Conservation (phyloP, 2,113 vertebrate species). For the Antechinus flavipes region DNA sequence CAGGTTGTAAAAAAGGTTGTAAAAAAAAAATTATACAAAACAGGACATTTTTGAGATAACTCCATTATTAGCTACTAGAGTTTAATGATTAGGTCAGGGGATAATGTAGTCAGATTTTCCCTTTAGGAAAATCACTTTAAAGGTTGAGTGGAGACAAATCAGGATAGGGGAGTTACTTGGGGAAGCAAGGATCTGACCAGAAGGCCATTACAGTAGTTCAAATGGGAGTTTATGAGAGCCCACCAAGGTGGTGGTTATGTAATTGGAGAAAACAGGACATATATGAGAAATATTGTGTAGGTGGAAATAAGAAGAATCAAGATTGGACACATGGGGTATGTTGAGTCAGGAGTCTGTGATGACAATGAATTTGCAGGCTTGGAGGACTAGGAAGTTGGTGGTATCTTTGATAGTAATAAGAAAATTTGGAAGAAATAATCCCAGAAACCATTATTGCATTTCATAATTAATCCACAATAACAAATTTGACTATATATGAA, state of each 20-base stretch:
- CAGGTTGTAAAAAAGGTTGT: not conserved
- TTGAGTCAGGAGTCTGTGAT: not conserved
- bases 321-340: not conserved
- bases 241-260: not conserved
- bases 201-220: no score
- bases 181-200: not conserved
- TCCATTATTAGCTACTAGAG: not conserved
- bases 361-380: not conserved
- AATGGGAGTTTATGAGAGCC: not conserved
- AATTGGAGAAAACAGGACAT: not conserved
- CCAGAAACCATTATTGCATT: not conserved
- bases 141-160: not conserved
- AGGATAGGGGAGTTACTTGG: not conserved
- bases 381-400: not conserved
- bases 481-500: constrained; percentile 7
- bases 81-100: not conserved
- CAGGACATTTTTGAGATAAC: not conserved
- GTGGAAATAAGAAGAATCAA: not conserved
- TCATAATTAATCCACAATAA: not conserved
- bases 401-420: not conserved
- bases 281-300: not conserved
- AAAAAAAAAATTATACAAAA: not conserved
- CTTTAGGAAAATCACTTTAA: not conserved
- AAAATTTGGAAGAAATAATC: constrained; percentile 3
- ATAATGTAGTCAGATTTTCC: not conserved